phyloP scores from a whole-genome alignment of 2,113 vertebrate species.

The Sceloporus tristichus region DNA sequence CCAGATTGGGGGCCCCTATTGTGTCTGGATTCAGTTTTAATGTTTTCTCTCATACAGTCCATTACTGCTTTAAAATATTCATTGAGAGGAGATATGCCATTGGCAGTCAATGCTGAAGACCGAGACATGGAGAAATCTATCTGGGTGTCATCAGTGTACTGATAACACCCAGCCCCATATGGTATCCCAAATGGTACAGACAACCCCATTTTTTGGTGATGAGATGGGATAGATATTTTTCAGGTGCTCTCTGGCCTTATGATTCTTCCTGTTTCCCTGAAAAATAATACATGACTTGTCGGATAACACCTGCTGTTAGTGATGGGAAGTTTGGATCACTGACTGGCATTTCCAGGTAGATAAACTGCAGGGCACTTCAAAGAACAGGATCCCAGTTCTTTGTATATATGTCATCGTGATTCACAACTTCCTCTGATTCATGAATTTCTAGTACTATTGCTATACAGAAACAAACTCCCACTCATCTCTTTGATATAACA shows the following conservation, averaged over 20 bases:
- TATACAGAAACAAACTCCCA: slow-evolving; percentile 20
- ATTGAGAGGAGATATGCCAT: too few relatives aligned
- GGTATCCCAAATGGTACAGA: neutral
- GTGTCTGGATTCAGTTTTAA: too few relatives aligned
- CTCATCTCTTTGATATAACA: slow-evolving; percentile 4
- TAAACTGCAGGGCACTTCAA: slow-evolving; percentile 27
- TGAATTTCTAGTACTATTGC: neutral
- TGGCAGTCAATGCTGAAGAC: too few relatives aligned
- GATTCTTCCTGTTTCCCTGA: neutral
- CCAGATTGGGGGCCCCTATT: too few relatives aligned
- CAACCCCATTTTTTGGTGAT: neutral
- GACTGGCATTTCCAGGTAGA: neutral
- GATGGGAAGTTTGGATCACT: neutral
- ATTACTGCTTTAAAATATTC: too few relatives aligned
- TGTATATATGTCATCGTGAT: neutral
- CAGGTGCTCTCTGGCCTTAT: neutral
- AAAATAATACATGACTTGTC: neutral
- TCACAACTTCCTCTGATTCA: slow-evolving; percentile 1
- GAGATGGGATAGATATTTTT: neutral
- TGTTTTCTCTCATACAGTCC: too few relatives aligned
- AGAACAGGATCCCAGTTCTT: neutral
- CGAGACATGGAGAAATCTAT: too few relatives aligned
- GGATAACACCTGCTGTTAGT: neutral
- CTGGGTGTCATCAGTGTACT: too few relatives aligned
- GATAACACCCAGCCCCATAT: too few relatives aligned